Base-by-base conservation (phyloP, 2,113 vertebrate genomes). In the Atherinomorus stipes region DNA sequence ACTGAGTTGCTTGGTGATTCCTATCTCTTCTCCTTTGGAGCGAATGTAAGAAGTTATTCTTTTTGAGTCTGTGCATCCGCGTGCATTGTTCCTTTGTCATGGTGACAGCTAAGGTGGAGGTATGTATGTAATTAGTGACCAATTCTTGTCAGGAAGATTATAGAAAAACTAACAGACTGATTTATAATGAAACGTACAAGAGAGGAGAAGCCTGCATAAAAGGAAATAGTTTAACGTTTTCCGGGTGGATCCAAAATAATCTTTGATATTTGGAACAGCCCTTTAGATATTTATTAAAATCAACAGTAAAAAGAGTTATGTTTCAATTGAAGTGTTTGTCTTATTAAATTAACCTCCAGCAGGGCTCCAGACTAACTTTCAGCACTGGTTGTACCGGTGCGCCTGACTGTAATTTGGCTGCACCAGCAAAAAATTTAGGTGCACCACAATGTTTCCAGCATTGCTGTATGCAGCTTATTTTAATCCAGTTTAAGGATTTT, bases 21-120 rank as follows among this genome's bases (percentile, higher is more conserved):
- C 77, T 47, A 77, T 84, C 67, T 65, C 18, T 38, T 81, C 59
- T 88, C 61, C 64, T 74, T 61, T 28, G 58, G 67, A 64, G 76
- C 67, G 85, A 77, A 68, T 66, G 60, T 69, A 65, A 34, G 37
- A 72, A 74, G 74, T 78, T 80, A 59, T 73, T 83, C 50, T 56
- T 83, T 34, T 76, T 78, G 76, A 71, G 28, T 49, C 47, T 23
- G 40, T 26, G 38, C 44, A 74, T 31, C 65, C 47, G 31, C 0
- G 0, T 11, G 23, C 47, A 59, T 74, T 80, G 53, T 85, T 80
- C 75, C 45, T 37, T 21, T 45, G n/a, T 1, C 5, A 7, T 13
- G n/a, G 53, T 28, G 9, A 23, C 28, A 5, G 10, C 15, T 44
- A n/a, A 69, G 42, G n/a, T 47, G 21, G 15, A 34, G 12, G n/a